Evolutionary conservation across 2,888 invertebrate species (phyloP).

Genomic region (Nomada fucata): DNA sequence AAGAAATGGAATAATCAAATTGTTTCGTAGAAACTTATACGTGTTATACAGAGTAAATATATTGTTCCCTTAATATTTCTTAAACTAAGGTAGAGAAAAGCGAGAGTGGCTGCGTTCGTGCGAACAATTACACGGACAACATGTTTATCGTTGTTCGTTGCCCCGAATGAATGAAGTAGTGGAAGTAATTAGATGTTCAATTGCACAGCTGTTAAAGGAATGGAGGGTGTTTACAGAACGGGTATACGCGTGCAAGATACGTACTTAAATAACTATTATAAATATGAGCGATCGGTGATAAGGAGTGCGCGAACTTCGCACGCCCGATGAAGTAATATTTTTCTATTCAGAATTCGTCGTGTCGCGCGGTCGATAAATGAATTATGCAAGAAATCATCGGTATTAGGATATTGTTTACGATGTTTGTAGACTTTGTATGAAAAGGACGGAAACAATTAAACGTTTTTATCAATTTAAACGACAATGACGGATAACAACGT

Average conservation of each 20-base stretch:
- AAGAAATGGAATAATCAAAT: no score
- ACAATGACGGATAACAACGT: not conserved
- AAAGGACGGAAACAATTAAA: not conserved
- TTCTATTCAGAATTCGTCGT: not conserved
- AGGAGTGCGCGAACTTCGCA: not conserved
- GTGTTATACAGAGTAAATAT: not conserved
- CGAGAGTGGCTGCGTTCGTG: not conserved
- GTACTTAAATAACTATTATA: slow-evolving; percentile 6
- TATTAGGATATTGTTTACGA: not conserved
- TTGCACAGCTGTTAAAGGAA: not conserved
- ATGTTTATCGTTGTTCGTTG: not conserved
- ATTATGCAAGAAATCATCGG: not conserved
- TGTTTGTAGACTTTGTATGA: not conserved
- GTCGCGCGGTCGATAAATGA: not conserved
- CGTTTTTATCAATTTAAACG: not conserved
- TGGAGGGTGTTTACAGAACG: not conserved
- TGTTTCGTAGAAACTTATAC: not conserved
- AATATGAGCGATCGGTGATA: not conserved
- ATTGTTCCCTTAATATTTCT: not conserved
- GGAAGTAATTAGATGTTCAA: not conserved
- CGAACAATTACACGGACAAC: no score
- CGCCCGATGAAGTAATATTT: no score
- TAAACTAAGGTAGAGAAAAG: not conserved
- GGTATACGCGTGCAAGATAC: not conserved
- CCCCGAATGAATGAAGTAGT: no score